A percentile compares a stretch with the other conserved stretches of the same genome.
Evolutionary conservation across 2,113 vertebrate genomes (phyloP).

Genomic region (Rafetus swinhoei): DNA sequence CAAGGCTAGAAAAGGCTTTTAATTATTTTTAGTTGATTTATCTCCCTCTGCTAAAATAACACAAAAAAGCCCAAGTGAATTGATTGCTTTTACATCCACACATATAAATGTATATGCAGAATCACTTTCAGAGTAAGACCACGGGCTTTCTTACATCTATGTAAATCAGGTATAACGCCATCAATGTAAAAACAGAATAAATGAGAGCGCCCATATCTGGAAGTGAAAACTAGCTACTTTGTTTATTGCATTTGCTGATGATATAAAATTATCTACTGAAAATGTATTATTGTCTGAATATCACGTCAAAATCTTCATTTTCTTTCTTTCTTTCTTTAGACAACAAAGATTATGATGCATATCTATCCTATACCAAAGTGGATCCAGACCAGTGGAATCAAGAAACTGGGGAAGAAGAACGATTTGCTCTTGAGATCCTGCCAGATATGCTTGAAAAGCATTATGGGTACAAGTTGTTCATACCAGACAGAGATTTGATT

Average conservation of each 20-base stretch:
- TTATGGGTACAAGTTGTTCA: constrained; percentile 98
- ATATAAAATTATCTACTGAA: not conserved
- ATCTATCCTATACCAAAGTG: constrained; percentile 98
- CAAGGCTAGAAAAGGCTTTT: not conserved
- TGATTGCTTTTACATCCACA: not conserved
- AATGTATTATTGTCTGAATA: not conserved
- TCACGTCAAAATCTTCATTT: not conserved
- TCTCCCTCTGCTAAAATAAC: not conserved
- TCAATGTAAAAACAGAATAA: not conserved
- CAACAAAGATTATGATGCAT: constrained; percentile 99
- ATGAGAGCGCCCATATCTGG: not conserved
- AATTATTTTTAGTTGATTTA: not conserved
- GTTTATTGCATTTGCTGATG: not conserved
- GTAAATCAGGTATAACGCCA: not conserved
- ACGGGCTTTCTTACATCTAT: not conserved
- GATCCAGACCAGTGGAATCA: constrained; percentile 99
- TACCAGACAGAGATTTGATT: constrained; percentile 98
- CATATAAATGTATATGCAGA: not conserved
- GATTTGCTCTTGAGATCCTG: constrained; percentile 96
- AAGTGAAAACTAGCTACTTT: not conserved
- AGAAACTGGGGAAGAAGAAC: constrained; percentile 96
- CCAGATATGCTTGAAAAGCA: constrained; percentile 99
- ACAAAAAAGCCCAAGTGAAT: not conserved
- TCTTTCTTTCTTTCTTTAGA: constrained; percentile 76
- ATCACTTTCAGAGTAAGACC: not conserved